Base-by-base conservation (phyloP, 2,888 invertebrate genomes). In the Mesoligia furuncula region DNA sequence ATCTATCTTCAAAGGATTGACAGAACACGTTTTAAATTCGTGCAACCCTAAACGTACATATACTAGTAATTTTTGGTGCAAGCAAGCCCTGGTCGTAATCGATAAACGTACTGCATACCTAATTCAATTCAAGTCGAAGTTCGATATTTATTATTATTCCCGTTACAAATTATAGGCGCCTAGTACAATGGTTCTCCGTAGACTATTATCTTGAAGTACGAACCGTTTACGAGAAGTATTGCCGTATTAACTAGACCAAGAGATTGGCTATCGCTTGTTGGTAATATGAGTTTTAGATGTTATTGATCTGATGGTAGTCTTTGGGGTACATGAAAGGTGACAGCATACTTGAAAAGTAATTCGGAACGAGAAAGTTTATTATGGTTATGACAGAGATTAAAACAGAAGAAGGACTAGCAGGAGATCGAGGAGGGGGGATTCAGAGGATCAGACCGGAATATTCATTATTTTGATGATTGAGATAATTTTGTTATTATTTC, bases 81-180 rank as follows among this genome's bases (percentile, higher is more conserved):
- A n/a, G 11, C 2, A n/a, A 57, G 8, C 15, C 5, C 13, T 5
- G 27, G 1, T 20, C 24, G 7, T 48, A 48, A 20, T 20, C 17
- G 48, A 39, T n/a, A 77, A 65, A 65, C 20, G 20, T 48, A 61
- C 42, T 67, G 79, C 20, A 84, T 84, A 27, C 45, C 61, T 48
- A 72, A 72, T 80, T 72, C 48, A 79, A 67, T 62, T 57, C 39
- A 20, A 79, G 42, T 11, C 61, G 79, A 66, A 69, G 42, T 59
- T 51, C 42, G 59, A 66, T 81, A 81, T 81, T 84, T 81, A 84
- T 84, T 81, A 57, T 84, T 54, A 84, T 80, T 31, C 54, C 64
- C 68, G 54, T 65, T 17, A 31, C 31, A 80, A 84, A 80, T 84
- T 80, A 81, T 81, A 27, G 59, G 36, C 39, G 59, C 85, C 74